Base-by-base conservation (phyloP, 2,797 vertebrate species). In the Leptatherina wallacei region DNA sequence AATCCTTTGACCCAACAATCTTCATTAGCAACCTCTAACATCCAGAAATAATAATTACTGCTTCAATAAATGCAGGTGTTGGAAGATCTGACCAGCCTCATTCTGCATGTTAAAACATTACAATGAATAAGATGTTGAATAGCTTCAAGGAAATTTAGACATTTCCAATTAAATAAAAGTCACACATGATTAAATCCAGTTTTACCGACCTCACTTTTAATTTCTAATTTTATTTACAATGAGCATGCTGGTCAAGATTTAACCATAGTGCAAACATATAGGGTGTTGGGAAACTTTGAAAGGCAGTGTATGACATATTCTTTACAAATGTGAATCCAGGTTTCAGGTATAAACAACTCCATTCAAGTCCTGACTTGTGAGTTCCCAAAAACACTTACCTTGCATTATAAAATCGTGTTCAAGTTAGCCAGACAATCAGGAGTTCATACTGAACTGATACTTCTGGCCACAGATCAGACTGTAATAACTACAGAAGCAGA, bases 321-420 rank as follows among this genome's bases (percentile, higher is more conserved):
- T 77, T 77, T 54, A 76, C 66, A 52, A 77, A 68, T 52, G 49
- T 74, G 56, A 87, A 83, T 65, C 71, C 40, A 65, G 67, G n/a
- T 35, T 73, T 16, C 74, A 82, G 76, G 62, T 11, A 75, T 35
- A 58, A 81, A 83, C n/a, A 20, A 65, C 62, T 60, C 8, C 44
- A 58, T 71, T 42, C 33, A 57, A 69, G 51, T 69, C 82, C 75
- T 75, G 61, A 73, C 63, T 63, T 54, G 69, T 55, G 61, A 75
- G 51, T 78, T 82, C 69, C 75, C 72, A 79, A 83, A 88, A 89
- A 91, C 84, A 85, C 81, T 87, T 76, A 83, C 79, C 75, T 84
- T 75, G 71, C 69, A 57, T 78, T 91, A 90, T 65, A 88, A 92
- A 90, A 88, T 61, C 52, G 66, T 73, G 61, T 83, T 76, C 51